Base-by-base conservation (phyloP, 2,888 invertebrate species). In the Tethea ocularis region DNA sequence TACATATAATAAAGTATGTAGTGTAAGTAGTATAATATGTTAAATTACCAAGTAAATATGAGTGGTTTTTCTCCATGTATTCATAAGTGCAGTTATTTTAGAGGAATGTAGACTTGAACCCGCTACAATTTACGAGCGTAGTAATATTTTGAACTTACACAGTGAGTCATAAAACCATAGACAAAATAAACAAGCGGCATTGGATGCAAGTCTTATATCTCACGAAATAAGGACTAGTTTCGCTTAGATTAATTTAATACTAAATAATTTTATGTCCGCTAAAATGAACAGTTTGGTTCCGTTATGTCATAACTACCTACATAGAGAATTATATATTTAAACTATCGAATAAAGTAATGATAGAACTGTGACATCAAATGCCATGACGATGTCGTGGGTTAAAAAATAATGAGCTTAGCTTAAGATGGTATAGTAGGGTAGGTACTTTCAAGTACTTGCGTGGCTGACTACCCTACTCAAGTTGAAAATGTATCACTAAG, bases 81-180 rank as follows among this genome's bases (percentile, higher is more conserved):
- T 38, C n/a, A 38, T 38, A n/a, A 36, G 10, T 10, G 46, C 20
- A 10, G 46, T 46, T 20, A 46, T 46, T 46, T 20, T 46, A 46
- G 20, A 46, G 46, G 46, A 46, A 46, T 46, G 46, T 8, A 46
- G 17, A 20, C 46, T 46, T 20, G 46, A 20, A 46, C 20, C 29
- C 53, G 53, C 33, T 53, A 53, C 29, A 8, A 53, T 53, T 53
- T 53, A 29, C 53, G 29, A 17, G 53, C 29, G 53, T 17, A 26
- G 53, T 53, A 17, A 53, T 17, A 53, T 53, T 53, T 53, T 17
- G 29, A 29, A 53, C 52, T 17, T 29, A 29, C 52, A 29, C 11
- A 26, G 26, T 53, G 17, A 15, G 24, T 53, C 52, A 53, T 53
- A 26, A 26, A 53, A 53, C 53, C 41, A 41, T 46, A 46, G 46